Evolutionary conservation across 2,797 vertebrate species (phyloP), one percentile per base, ranked within the genome.

Genomic region (Leptoclinus maculatus): DNA sequence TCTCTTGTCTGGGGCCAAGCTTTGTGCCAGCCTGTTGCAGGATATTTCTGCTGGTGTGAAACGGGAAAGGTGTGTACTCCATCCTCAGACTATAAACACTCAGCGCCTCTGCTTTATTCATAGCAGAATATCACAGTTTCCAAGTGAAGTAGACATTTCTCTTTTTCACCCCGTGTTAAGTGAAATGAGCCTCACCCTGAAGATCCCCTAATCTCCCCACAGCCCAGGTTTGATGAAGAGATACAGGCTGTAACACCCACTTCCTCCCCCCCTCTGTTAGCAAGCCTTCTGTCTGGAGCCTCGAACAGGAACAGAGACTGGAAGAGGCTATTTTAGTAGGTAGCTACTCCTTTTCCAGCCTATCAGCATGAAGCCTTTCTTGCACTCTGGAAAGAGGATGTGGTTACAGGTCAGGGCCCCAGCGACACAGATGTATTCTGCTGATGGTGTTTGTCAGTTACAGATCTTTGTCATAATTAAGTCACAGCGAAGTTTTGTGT

Each of bases 371-470:
- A 84, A 84, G 77, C 70, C 74, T 74, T 16, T 83, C 76, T 87
- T 86, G 78, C 5, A 41, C 80, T 90, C 36, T 90, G 87, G 88
- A 93, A 94, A 94, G 91, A 93, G 94, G 94, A 95, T 94, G 93
- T 94, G 92, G 91, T 92, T 91, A 91, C 91, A 93, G 86, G 91
- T 92, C 91, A 88, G 70, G 75, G 87, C 87, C 71, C 29, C 65
- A 47, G 74, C 17, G 4, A 85, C 78, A 86, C 82, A 80, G 73
- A 91, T 83, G 83, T 77, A 80, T 81, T 67, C 13, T 29, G 62
- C 78, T 88, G 74, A 85, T 78, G 79, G 63, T 63, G 60, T 82
- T 90, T 90, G 89, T 87, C 90, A 88, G 80, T 93, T 90, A 79
- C 74, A 66, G 57, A 82, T 90, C 81, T 90, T 89, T 92, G 83